Percentiles rank a stretch among this genome's conserved stretches.
Conservation (phyloP, 2,888 invertebrate genomes). For the Stenurella melanura region DNA sequence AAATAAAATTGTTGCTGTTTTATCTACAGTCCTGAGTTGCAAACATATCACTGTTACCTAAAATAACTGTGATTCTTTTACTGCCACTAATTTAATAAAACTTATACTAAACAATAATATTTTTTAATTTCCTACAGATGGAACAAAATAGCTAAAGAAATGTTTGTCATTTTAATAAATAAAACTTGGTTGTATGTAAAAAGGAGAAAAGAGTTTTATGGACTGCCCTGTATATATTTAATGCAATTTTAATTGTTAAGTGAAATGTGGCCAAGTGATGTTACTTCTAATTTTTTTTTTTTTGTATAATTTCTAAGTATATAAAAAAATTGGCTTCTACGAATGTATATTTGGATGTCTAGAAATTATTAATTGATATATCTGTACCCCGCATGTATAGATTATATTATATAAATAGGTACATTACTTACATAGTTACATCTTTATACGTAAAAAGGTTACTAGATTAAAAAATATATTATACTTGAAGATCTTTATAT, state of each 20-base stretch:
- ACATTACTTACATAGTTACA: conserved; percentile 44
- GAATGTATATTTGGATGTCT: conserved; percentile 37
- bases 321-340: conserved; percentile 16
- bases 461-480: conserved; percentile 39
- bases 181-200: neutral
- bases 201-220: neutral
- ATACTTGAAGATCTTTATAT: conserved; percentile 50
- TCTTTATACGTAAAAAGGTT: conserved; percentile 50
- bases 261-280: conserved; percentile 15
- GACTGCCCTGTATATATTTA: conserved; percentile 34
- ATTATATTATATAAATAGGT: conserved; percentile 27
- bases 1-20: neutral
- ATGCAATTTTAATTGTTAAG: conserved; percentile 31
- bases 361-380: conserved; percentile 21
- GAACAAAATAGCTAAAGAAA: neutral
- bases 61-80: conserved; percentile 7
- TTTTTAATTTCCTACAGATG: neutral
- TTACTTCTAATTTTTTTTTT: conserved; percentile 17
- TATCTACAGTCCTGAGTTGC: conserved; percentile 3
- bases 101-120: conserved; percentile 2
- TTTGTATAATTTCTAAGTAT: conserved; percentile 1
- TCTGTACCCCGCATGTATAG: conserved; percentile 34
- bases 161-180: neutral
- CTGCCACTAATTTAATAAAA: conserved; percentile 1
- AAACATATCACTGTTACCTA: conserved; percentile 2